These are phyloP conservation scores for Pseudopipra pipra DNA, from an alignment of 2,113 vertebrate species.

Conservation along the genomic window DNA sequence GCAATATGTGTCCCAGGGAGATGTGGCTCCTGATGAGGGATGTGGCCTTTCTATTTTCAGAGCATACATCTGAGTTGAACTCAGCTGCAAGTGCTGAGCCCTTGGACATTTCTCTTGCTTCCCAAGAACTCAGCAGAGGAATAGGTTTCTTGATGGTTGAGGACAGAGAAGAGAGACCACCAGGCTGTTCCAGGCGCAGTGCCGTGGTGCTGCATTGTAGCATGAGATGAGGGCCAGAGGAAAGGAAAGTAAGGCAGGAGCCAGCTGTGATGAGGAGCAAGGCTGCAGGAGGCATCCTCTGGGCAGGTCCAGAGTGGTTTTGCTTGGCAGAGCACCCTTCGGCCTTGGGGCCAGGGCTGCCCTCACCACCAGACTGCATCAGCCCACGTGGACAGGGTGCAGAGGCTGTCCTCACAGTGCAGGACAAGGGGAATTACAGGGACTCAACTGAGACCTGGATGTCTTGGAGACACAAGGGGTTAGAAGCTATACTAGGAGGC, in stretches of 20 bases:
- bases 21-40: neutral
- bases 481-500: neutral
- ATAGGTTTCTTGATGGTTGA: neutral
- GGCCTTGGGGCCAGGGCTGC: fast-evolving
- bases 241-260: neutral
- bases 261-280: neutral
- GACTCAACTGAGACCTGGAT: neutral
- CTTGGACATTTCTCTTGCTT: neutral
- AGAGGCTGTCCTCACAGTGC: neutral
- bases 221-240: fast-evolving
- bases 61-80: neutral
- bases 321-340: neutral
- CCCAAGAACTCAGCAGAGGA: constrained; percentile 7
- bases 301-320: neutral
- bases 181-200: neutral
- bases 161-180: neutral
- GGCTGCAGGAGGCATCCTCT: neutral
- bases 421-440: neutral
- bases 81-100: neutral
- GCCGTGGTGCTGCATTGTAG: neutral
- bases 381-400: neutral
- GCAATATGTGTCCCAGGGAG: neutral
- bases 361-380: neutral
- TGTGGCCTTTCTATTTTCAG: neutral
- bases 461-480: neutral